Evolutionary conservation across 2,888 invertebrate species (phyloP).

Genomic region (Caenorhabditis parvicauda): DNA sequence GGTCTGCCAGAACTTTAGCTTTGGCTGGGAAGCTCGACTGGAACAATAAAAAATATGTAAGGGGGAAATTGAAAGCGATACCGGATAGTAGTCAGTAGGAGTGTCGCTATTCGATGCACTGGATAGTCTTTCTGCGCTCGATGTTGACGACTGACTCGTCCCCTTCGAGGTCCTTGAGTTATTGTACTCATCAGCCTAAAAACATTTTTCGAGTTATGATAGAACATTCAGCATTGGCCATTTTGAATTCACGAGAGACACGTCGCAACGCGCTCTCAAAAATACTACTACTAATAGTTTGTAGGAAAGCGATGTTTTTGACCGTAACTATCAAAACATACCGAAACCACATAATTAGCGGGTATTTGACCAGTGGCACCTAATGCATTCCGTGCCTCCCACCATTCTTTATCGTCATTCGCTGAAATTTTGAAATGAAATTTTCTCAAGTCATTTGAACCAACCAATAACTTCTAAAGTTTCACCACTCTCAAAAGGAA

Average conservation of each 20-base stretch:
- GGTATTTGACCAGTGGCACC: conserved; percentile 91
- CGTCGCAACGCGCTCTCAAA: conserved; percentile 2
- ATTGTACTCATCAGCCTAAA: conserved; percentile 8
- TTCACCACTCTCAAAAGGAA: conserved; percentile 91
- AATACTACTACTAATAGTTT: neutral
- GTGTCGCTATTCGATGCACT: conserved; percentile 25
- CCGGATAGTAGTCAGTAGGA: conserved; percentile 11
- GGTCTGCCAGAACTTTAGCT: conserved; percentile 85
- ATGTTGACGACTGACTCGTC: conserved; percentile 27
- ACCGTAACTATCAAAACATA: neutral
- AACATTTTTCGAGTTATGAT: neutral
- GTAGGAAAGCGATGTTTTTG: conserved; percentile 34
- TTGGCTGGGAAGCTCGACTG: conserved; percentile 75
- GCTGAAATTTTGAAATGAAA: conserved; percentile 12
- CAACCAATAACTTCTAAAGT: conserved; percentile 82
- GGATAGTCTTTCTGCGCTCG: conserved; percentile 29
- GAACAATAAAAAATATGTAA: neutral
- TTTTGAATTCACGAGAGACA: too few species aligned
- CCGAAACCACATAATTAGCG: conserved; percentile 79
- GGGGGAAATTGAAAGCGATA: neutral
- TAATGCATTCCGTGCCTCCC: conserved; percentile 86
- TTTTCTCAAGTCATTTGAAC: too few species aligned
- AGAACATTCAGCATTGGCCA: neutral
- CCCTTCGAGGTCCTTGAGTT: conserved; percentile 22
- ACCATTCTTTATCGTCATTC: conserved; percentile 75